Evolutionary conservation across 2,888 invertebrate species (phyloP).

Genomic region (Morpho helenor): DNA sequence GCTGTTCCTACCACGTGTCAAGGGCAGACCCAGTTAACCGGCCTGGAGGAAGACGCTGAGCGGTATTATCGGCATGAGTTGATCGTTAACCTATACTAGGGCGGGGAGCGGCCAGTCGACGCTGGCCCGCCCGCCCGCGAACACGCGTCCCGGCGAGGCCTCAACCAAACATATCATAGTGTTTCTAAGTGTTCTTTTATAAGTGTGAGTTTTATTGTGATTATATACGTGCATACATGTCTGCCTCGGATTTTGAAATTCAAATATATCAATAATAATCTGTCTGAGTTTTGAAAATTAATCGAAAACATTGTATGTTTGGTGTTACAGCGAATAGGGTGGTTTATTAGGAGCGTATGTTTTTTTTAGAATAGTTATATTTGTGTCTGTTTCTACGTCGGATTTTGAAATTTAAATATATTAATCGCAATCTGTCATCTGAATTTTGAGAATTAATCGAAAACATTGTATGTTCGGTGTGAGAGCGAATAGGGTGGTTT

Average conservation of each 20-base stretch:
- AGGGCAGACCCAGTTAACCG: conserved; percentile 4
- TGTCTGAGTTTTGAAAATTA: neutral
- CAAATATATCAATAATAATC: too few species aligned
- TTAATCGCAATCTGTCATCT: too few species aligned
- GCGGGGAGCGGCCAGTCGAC: conserved; percentile 52
- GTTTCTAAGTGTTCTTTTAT: conserved; percentile 33
- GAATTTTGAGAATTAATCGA: too few species aligned
- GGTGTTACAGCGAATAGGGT: neutral
- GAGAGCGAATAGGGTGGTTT: neutral
- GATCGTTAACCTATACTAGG: conserved; percentile 61
- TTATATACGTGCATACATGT: neutral
- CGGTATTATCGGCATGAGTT: conserved; percentile 33
- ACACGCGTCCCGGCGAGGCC: conserved; percentile 44
- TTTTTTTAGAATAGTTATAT: too few species aligned
- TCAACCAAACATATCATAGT: conserved; percentile 64
- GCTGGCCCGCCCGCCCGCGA: conserved; percentile 42
- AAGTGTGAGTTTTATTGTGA: conserved; percentile 21
- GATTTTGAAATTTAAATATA: too few species aligned
- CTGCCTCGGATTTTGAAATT: conserved; percentile 7
- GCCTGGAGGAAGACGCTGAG: conserved; percentile 12
- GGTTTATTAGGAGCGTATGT: too few species aligned
- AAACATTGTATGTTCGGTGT: neutral
- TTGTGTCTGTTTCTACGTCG: too few species aligned
- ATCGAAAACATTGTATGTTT: conserved; percentile 1
- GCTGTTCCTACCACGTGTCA: conserved; percentile 2